Evolutionary conservation across 2,888 invertebrate genomes (phyloP), one percentile per base, ranked within the genome.

Genomic region (Mylabris sibirica): DNA sequence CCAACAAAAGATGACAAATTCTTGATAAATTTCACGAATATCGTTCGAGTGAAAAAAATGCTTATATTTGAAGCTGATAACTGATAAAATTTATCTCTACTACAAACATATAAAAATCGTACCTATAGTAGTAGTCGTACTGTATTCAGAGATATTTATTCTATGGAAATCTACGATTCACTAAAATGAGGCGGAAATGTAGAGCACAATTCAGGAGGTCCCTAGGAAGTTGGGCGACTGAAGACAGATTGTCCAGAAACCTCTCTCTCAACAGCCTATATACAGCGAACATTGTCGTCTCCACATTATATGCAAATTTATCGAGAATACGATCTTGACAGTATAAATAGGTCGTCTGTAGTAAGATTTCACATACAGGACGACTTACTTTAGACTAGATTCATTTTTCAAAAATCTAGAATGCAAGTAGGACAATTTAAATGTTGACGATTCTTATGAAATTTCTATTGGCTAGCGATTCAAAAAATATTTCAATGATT

Each of bases 241-340:
- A 73, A 73, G 71, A 71, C 73, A 73, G 73, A 73, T 73, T 73
- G 73, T 73, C 77, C 76, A 53, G 75, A 79, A 77, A 78, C 78
- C 78, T 76, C 76, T 77, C 72, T 71, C 74, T 66, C n/a, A n/a
- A 63, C 71, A 68, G 68, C 72, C 63, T 66, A 68, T 69, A 74
- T 71, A 74, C 63, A 6, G 5, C 17, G n/a, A 44, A 22, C 12
- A 24, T 24, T 53, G 49, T 49, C 49, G 49, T 65, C 60, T 26
- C 59, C 34, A 71, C 77, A 71, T 74, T 78, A n/a, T 77, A 78
- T 78, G 78, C 75, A 78, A 77, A 78, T 78, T 77, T 77, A 77
- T 77, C 72, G 75, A n/a, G n/a, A 77, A 76, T 74, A 70, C 72
- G 70, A 72, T 66, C 67, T 65, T 65, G 67, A 67, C 70, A 67